Conservation (phyloP, 1,140 invertebrate species). For the Yoshiicerus persimilis region DNA sequence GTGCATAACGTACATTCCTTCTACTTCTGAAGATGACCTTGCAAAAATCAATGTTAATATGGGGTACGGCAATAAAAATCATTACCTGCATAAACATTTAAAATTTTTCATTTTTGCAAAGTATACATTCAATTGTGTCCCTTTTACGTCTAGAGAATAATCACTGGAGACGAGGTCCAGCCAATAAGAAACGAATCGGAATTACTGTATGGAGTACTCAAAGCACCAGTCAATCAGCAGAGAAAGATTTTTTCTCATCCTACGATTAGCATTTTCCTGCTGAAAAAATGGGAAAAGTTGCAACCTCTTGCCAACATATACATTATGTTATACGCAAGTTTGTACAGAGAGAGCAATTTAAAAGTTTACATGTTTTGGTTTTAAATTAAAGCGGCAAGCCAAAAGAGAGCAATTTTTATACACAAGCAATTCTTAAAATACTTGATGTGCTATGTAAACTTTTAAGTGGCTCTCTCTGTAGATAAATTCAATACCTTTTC, state of each 20-base stretch:
- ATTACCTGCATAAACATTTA: too few relatives aligned
- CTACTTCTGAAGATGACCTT: background rate
- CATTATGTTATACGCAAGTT: background rate
- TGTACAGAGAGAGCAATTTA: too few relatives aligned
- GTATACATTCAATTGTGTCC: background rate
- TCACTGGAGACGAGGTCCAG: background rate
- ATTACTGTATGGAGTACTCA: background rate
- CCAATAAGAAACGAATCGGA: background rate
- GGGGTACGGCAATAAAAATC: background rate
- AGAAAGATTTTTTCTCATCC: background rate
- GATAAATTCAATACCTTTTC: too few relatives aligned
- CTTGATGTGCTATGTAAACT: too few relatives aligned
- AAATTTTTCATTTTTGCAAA: background rate
- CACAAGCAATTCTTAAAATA: too few relatives aligned
- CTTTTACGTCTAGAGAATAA: background rate
- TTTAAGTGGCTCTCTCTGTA: too few relatives aligned
- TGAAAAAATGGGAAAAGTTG: background rate
- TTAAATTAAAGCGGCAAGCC: too few relatives aligned
- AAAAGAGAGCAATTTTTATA: too few relatives aligned
- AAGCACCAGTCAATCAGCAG: background rate
- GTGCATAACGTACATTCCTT: background rate
- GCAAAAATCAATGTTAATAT: background rate
- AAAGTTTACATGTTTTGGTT: too few relatives aligned
- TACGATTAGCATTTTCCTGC: background rate
- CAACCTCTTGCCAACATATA: background rate